A percentile compares a stretch with the other conserved stretches of the same genome.
Evolutionary conservation across 2,113 vertebrate genomes (phyloP).

Genomic region (Cyprinus carpio): DNA sequence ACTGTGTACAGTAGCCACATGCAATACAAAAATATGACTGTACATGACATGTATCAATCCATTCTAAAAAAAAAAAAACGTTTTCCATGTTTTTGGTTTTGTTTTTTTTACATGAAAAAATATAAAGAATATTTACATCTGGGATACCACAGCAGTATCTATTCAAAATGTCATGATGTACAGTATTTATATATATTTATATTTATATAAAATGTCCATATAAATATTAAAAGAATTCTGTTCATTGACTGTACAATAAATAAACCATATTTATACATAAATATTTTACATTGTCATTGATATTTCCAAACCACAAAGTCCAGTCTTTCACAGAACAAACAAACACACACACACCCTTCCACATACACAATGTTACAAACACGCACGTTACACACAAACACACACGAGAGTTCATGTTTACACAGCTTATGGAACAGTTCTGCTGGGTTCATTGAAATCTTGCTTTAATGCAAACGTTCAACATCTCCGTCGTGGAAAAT

Average conservation of each 20-base stretch:
- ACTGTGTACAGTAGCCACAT: conserved; percentile 75
- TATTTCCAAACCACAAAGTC: conserved; percentile 66
- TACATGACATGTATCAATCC: conserved; percentile 76
- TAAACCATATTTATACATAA: conserved; percentile 72
- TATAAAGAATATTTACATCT: conserved; percentile 77
- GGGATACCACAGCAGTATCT: conserved; percentile 73
- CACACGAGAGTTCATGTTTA: conserved; percentile 68
- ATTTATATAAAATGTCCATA: conserved; percentile 73
- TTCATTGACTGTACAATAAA: conserved; percentile 75
- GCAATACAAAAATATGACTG: conserved; percentile 85
- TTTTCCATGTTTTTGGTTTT: conserved; percentile 55
- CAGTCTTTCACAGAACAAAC: conserved; percentile 59
- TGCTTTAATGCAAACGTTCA: conserved; percentile 4
- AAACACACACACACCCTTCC: conserved; percentile 48
- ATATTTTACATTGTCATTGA: conserved; percentile 62
- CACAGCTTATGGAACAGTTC: conserved; percentile 67
- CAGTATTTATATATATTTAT: conserved; percentile 51
- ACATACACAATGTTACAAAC: conserved; percentile 58
- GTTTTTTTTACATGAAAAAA: conserved; percentile 75
- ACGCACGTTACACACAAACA: conserved; percentile 64
- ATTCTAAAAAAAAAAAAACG: conserved; percentile 72
- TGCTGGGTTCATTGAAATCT: conserved; percentile 56
- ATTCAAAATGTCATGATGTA: conserved; percentile 70
- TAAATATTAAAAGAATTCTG: conserved; percentile 77
- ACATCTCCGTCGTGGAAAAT: conserved; percentile 8